Evolutionary conservation across 2,888 invertebrate species (phyloP).

Genomic region (Agrotis ipsilon): DNA sequence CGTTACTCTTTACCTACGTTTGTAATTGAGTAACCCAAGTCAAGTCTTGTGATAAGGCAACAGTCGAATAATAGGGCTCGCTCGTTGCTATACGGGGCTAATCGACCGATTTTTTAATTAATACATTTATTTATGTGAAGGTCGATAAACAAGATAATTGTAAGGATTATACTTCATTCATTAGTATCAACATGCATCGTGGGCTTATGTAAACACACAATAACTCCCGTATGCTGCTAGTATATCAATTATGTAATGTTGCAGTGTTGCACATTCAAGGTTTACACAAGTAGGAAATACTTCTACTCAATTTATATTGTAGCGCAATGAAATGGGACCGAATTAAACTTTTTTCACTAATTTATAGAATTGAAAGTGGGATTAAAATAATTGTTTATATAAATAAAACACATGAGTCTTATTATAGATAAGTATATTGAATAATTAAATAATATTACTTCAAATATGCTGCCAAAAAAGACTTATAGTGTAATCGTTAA

Average conservation of each 20-base stretch:
- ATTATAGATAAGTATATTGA: slow-evolving; percentile 91
- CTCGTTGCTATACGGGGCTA: neutral
- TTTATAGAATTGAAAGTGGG: neutral
- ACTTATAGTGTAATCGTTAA: slow-evolving; percentile 89
- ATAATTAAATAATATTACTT: slow-evolving; percentile 91
- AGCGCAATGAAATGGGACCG: neutral
- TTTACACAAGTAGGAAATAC: slow-evolving; percentile 48
- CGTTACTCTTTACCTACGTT: neutral
- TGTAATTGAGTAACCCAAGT: slow-evolving; percentile 20
- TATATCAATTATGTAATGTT: slow-evolving; percentile 26
- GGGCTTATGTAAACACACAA: slow-evolving; percentile 16
- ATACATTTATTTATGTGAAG: neutral
- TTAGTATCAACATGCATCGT: slow-evolving; percentile 2
- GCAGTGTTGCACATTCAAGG: slow-evolving; percentile 35
- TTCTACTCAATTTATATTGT: no score
- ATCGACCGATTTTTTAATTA: neutral
- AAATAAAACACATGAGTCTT: slow-evolving; percentile 85
- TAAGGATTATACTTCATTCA: slow-evolving; percentile 2
- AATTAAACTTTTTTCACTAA: no score
- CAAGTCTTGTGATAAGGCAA: slow-evolving; percentile 17
- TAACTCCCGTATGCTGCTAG: slow-evolving; percentile 26
- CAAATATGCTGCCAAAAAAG: slow-evolving; percentile 90
- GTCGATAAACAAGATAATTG: slow-evolving; percentile 3
- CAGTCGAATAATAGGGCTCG: neutral
- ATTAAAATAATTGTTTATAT: neutral